Evolutionary conservation across 1,140 invertebrate species (phyloP).

Genomic region (Schmidtea mediterranea): DNA sequence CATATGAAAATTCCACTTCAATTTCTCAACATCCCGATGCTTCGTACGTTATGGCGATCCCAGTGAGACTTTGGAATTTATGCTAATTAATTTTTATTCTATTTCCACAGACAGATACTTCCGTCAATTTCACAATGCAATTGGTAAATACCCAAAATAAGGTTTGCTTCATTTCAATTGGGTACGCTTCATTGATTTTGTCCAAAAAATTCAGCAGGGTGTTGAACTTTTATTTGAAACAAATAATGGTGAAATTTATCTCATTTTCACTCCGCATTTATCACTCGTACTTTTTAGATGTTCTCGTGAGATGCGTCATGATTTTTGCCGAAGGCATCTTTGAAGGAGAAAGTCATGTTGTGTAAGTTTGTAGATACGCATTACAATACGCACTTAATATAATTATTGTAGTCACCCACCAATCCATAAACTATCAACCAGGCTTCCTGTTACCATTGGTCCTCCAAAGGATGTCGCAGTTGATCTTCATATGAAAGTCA

Average conservation of each 20-base stretch:
- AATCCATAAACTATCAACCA: conserved; percentile 11
- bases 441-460: conserved; percentile 33
- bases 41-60: neutral
- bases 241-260: conserved; percentile 34
- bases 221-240: conserved; percentile 44
- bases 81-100: neutral
- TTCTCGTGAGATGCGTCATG: conserved; percentile 45
- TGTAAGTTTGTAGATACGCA: too few species aligned
- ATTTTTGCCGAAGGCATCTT: conserved; percentile 78
- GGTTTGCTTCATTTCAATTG: too few species aligned
- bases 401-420: conserved; percentile 15
- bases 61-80: neutral
- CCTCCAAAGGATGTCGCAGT: conserved; percentile 53
- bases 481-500: conserved; percentile 62
- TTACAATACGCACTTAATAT: too few species aligned
- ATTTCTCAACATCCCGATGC: conserved; percentile 11
- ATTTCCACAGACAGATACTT: neutral
- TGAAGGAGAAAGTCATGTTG: conserved; percentile 50
- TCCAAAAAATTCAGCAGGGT: conserved; percentile 38
- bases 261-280: neutral
- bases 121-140: conserved; percentile 5
- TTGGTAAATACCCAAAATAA: neutral
- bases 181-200: too few species aligned
- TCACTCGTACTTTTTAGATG: conserved; percentile 31
- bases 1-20: conserved; percentile 37